phyloP scores from a whole-genome alignment of 2,113 vertebrate genomes.

The Brachirus orientalis region DNA sequence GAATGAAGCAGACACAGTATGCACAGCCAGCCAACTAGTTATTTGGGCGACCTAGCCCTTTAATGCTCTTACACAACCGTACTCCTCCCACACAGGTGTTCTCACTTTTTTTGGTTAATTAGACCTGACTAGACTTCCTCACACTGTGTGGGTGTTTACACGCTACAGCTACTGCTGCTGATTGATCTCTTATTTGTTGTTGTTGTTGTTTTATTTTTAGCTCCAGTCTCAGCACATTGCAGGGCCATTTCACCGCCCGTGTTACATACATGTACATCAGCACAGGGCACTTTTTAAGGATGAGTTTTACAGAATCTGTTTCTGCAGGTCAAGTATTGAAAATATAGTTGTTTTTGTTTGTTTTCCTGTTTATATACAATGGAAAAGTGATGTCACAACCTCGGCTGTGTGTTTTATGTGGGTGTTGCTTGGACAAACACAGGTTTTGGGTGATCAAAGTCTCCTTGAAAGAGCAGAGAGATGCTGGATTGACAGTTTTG shows the following conservation, averaged over 20 bases:
- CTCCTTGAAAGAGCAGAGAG: constrained; percentile 49
- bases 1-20: background rate
- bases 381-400: constrained; percentile 68
- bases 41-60: constrained; percentile 9
- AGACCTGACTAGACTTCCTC: background rate
- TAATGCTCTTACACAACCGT: constrained; percentile 14
- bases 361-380: constrained; percentile 33
- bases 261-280: background rate
- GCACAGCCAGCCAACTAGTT: background rate
- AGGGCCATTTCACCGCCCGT: background rate
- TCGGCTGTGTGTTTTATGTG: constrained; percentile 56
- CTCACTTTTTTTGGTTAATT: constrained; percentile 29
- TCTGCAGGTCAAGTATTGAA: constrained; percentile 40
- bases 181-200: constrained; percentile 41
- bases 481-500: constrained; percentile 47
- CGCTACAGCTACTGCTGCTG: background rate
- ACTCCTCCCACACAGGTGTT: constrained; percentile 28
- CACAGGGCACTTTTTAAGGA: background rate
- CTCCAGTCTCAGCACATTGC: background rate
- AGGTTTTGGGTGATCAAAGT: constrained; percentile 66
- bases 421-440: constrained; percentile 60
- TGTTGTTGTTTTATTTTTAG: background rate
- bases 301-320: background rate
- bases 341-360: background rate
- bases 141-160: constrained; percentile 4